phyloP scores from a whole-genome alignment of 1,140 invertebrate species.

The Drosophila cardini region DNA sequence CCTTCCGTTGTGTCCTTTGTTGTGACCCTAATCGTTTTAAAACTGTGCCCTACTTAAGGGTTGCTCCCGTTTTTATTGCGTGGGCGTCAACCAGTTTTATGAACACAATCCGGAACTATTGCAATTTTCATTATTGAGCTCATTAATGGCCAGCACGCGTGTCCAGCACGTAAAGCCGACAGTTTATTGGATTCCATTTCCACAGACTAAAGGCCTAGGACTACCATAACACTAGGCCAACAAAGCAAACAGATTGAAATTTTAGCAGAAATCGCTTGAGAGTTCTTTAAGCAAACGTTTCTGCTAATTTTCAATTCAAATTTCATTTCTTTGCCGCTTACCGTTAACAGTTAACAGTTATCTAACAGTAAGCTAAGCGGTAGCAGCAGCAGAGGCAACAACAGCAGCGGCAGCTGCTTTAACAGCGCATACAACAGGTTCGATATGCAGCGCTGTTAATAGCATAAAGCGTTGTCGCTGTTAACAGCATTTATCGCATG shows the following conservation, averaged over 20 bases:
- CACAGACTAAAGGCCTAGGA: neutral
- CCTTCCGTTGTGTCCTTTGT: conserved; percentile 30
- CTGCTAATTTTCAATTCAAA: neutral
- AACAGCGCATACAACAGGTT: conserved; percentile 60
- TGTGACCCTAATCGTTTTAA: conserved; percentile 78
- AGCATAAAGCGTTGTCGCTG: conserved; percentile 26
- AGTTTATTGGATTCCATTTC: conserved; percentile 39
- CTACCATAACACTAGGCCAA: neutral
- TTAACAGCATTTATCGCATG: conserved; percentile 59
- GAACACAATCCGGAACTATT: conserved; percentile 62
- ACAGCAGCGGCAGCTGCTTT: conserved; percentile 2
- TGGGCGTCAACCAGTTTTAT: conserved; percentile 73
- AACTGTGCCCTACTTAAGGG: conserved; percentile 68
- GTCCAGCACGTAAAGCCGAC: conserved; percentile 8
- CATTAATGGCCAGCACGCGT: conserved; percentile 54
- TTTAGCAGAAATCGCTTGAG: too few relatives aligned
- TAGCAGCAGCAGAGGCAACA: conserved; percentile 25
- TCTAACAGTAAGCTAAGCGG: conserved; percentile 9
- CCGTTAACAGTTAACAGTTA: neutral
- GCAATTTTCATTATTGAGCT: conserved; percentile 63
- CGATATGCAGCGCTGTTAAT: conserved; percentile 33
- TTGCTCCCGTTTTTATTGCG: conserved; percentile 60
- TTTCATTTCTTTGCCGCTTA: neutral
- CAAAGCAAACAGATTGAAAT: too few relatives aligned
- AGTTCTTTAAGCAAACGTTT: neutral